Conservation (phyloP, 2,797 vertebrate species). For the Hozukius guyotensis region DNA sequence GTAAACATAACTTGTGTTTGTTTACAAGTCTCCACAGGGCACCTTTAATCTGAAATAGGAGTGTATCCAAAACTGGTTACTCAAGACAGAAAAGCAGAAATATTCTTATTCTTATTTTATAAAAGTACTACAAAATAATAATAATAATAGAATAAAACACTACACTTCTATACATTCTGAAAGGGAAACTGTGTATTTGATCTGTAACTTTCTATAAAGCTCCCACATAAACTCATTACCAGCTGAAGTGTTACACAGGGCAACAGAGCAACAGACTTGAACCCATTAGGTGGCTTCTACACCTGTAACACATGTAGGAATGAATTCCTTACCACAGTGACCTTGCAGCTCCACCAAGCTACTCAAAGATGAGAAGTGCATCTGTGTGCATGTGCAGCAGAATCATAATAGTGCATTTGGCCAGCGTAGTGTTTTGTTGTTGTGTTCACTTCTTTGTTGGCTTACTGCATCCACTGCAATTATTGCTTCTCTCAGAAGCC, state of each 20-base stretch:
- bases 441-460: slow-evolving; percentile 42
- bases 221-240: neutral
- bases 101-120: neutral
- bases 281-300: neutral
- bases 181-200: neutral
- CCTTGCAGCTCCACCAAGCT: neutral
- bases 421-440: slow-evolving; percentile 20
- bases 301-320: neutral
- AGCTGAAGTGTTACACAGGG: neutral
- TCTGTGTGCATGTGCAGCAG: neutral
- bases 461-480: slow-evolving; percentile 26
- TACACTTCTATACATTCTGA: neutral
- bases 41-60: neutral
- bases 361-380: neutral
- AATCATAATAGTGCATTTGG: slow-evolving; percentile 17
- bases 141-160: neutral
- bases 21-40: too few species aligned
- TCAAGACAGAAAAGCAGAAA: neutral
- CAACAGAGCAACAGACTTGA: neutral
- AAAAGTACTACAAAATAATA: too few species aligned
- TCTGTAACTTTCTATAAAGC: neutral
- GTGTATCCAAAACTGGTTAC: neutral
- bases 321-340: neutral
- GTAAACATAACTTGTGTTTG: too few species aligned
- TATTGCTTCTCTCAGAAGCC: slow-evolving; percentile 33